Percentiles rank a stretch among this genome's conserved stretches.
Evolutionary conservation across 2,888 invertebrate species (phyloP).

Genomic region (Drosophila anceps): DNA sequence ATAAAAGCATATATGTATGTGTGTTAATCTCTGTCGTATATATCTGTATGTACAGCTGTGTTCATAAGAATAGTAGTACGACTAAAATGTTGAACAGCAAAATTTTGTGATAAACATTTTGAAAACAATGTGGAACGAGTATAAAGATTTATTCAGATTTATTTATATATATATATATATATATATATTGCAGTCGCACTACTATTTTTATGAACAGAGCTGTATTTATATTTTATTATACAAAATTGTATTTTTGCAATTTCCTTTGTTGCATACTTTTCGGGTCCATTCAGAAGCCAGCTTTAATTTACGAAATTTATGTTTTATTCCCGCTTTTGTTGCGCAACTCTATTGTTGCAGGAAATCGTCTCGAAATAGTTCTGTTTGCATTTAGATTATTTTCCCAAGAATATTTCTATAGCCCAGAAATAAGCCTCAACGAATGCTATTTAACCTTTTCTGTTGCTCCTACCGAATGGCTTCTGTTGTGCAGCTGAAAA

Average conservation of each 20-base stretch:
- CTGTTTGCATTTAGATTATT: conserved; percentile 75
- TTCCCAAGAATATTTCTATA: conserved; percentile 18
- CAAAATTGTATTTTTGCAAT: conserved; percentile 11
- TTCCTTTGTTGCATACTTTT: conserved; percentile 49
- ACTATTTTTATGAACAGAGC: too few relatives aligned
- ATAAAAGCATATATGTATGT: conserved; percentile 32
- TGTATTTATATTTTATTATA: conserved; percentile 32
- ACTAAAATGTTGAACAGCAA: too few relatives aligned
- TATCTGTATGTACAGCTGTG: conserved; percentile 37
- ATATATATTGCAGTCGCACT: too few relatives aligned
- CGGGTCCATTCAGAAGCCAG: conserved; percentile 9
- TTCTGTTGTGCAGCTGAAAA: conserved; percentile 39
- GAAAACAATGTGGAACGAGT: too few relatives aligned
- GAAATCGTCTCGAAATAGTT: conserved; percentile 51
- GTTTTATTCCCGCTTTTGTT: conserved; percentile 34
- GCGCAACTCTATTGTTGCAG: conserved; percentile 28
- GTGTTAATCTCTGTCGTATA: conserved; percentile 49
- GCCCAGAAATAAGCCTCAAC: conserved; percentile 39
- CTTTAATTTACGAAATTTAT: conserved; percentile 47
- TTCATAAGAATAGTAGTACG: too few relatives aligned
- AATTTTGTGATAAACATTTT: too few relatives aligned
- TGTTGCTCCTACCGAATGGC: conserved; percentile 16
- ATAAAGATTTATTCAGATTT: too few relatives aligned
- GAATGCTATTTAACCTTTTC: conserved; percentile 44
- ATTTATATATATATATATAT: too few relatives aligned